Evolutionary conservation across 2,888 invertebrate genomes (phyloP).

Genomic region (Spialia ferax): DNA sequence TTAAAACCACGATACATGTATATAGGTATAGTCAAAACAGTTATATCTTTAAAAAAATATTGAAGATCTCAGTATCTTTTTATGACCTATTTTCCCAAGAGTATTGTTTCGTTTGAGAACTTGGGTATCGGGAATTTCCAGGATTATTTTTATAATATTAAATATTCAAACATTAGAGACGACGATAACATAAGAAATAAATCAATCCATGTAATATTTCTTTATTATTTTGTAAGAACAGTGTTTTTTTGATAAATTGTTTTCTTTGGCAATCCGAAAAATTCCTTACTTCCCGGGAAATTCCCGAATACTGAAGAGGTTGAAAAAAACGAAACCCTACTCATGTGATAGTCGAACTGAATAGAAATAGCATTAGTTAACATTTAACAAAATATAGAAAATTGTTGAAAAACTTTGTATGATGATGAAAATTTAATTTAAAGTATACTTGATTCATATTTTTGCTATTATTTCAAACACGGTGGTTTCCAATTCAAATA

Average conservation of each 20-base stretch:
- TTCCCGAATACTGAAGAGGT: no score
- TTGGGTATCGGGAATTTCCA: no score
- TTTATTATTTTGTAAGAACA: no score
- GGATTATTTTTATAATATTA: no score
- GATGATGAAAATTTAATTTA: background rate
- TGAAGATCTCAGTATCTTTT: background rate
- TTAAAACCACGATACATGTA: constrained; percentile 21
- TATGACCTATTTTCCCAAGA: background rate
- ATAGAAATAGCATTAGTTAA: constrained; percentile 11
- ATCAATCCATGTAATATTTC: no score
- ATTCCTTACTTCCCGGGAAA: no score
- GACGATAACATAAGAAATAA: no score
- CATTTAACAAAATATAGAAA: background rate
- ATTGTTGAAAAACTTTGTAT: background rate
- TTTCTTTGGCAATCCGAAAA: no score
- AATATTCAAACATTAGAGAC: no score
- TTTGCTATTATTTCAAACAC: background rate
- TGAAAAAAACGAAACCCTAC: background rate
- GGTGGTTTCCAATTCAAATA: background rate
- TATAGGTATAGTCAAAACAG: background rate
- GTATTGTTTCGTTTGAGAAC: no score
- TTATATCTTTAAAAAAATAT: constrained; percentile 2
- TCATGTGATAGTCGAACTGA: constrained; percentile 18
- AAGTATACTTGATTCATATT: background rate
- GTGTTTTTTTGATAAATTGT: no score